Conservation (phyloP, 2,888 invertebrate species). For the Drosophila subquinaria region DNA sequence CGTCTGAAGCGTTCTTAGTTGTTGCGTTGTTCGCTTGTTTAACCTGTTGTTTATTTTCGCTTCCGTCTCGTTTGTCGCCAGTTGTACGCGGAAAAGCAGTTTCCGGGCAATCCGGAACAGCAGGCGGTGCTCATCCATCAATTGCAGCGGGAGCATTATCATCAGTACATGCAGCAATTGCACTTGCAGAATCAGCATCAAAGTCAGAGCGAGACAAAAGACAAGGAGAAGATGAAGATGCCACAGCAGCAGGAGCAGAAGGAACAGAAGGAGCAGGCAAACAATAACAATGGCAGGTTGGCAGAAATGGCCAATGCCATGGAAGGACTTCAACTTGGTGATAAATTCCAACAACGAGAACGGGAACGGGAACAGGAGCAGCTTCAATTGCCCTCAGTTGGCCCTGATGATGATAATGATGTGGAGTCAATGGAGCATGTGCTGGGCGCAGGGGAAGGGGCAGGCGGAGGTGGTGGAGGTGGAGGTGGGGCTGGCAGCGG, state of each 20-base stretch:
- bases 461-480: not conserved
- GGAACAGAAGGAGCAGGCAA: not conserved
- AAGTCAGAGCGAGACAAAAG: constrained; percentile 30
- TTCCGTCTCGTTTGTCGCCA: constrained; percentile 27
- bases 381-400: not conserved
- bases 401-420: constrained; percentile 21
- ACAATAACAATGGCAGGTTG: constrained; percentile 18
- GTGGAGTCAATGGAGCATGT: constrained; percentile 47
- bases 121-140: constrained; percentile 97
- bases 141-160: constrained; percentile 99
- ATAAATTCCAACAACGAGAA: constrained; percentile 61
- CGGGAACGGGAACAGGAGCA: constrained; percentile 7
- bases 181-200: constrained; percentile 85
- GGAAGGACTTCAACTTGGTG: constrained; percentile 52
- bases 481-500: not conserved
- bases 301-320: constrained; percentile 48
- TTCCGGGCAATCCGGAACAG: constrained; percentile 93
- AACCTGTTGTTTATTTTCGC: constrained; percentile 2
- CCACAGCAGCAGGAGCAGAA: constrained; percentile 10
- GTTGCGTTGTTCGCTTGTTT: not conserved
- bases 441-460: too few species aligned
- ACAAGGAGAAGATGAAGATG: constrained; percentile 18
- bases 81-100: constrained; percentile 97
- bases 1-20: not conserved
- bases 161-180: constrained; percentile 99